Evolutionary conservation across 2,888 invertebrate genomes (phyloP), one percentile per base, ranked within the genome.

Genomic region (Phengaris alcon): DNA sequence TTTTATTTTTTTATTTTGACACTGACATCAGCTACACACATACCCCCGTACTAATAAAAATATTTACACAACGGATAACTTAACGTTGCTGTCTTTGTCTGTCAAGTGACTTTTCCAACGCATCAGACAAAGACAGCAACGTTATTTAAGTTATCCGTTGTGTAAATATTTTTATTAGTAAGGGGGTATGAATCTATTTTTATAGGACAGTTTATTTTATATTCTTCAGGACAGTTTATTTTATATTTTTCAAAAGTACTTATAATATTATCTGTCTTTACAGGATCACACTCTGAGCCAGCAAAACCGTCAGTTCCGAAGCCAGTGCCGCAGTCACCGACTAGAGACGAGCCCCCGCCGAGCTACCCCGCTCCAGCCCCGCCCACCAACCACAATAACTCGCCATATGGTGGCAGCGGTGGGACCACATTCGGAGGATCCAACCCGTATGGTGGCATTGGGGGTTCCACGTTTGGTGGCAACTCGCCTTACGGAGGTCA

Each of bases 341-440:
- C 87, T 9, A 81, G 82, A 54, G 83, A 86, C 74, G 91, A 93
- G 75, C 84, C 87, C 3, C 81, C 86, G 2, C 93, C 94, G 5
- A 87, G 85, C 79, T 93, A 93, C 82, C 88, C 91, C 9, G 89
- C 93, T n/a, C 93, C 93, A 0, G 87, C 90, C 0, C 90, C 93
- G 0, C 92, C 93, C 1, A 76, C 81, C 8, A 79, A 79, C 48
- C 77, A 79, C 46, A 78, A 80, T 22, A 74, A 77, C 52, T 79
- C 79, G 3, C 80, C 81, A 2, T 79, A 80, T 48, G 78, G 78
- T 8, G 75, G 77, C 22, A 77, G 6, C 46, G 68, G 68, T 46
- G 68, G 68, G 46, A 46, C 13, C 46, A 68, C 68, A 8, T 68
- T 68, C 68, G 70, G 70, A 12, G 52, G 52, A 22, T 72, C 70